Evolutionary conservation across 2,888 invertebrate genomes (phyloP), one percentile per base, ranked within the genome.

Genomic region (Mayetiola destructor): DNA sequence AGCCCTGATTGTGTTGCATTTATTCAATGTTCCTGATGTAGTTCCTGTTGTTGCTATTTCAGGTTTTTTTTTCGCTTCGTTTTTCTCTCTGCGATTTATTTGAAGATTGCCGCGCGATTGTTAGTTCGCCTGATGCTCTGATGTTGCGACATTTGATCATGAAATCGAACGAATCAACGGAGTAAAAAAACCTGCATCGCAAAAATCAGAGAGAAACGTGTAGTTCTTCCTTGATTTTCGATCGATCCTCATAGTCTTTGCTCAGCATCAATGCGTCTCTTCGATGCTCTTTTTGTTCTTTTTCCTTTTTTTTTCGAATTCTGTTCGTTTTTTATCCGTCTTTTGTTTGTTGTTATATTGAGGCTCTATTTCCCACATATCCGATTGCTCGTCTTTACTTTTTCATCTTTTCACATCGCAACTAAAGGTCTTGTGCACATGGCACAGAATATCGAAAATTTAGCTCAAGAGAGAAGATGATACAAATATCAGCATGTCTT

Each of bases 151-250:
- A 27, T 48, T 48, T 27, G 48, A 48, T 48, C 27, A 48, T 27
- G 48, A 27, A 12, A 48, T 23, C 48, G 27, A 48, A 14, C 8
- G 14, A 5, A 10, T n/a, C 14, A 16, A 37, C 4, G 37, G 14
- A 37, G 37, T 4, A 4, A 37, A 37, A 37, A 37, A 5, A 16
- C 5, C 8, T 6, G 14, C 37, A 14, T n/a, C 4, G 37, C 48
- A 16, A 48, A 27, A 27, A 48, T n/a, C n/a, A n/a, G n/a, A n/a
- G n/a, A 48, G 42, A 42, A 48, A 48, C 48, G 48, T 27, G 27
- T 48, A 48, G 27, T 48, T 48, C 48, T 48, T 48, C 48, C 48
- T 27, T 48, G n/a, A n/a, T n/a, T n/a, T n/a, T n/a, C n/a, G n/a
- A n/a, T n/a, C n/a, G n/a, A n/a, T n/a, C n/a, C n/a, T n/a, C n/a